Conservation (phyloP, 2,888 invertebrate genomes). For the Eupithecia subumbrata region DNA sequence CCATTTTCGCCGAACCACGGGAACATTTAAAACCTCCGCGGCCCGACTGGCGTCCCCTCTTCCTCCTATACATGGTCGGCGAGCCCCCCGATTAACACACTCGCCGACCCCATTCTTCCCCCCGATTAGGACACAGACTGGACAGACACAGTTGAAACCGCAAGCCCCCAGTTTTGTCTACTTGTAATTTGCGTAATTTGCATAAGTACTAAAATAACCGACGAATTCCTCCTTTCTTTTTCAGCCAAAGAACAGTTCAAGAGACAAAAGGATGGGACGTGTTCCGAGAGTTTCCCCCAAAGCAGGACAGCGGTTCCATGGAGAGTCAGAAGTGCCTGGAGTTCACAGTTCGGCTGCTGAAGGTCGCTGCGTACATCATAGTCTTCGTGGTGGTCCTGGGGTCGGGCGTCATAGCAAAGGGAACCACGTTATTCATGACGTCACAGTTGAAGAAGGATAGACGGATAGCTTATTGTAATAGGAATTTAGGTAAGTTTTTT, state of each 20-base stretch:
- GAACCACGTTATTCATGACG: constrained; percentile 95
- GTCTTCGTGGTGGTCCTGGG: constrained; percentile 93
- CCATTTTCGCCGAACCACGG: too few species aligned
- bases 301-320: constrained; percentile 94
- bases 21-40: too few species aligned
- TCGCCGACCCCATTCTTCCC: too few species aligned
- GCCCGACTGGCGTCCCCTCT: too few species aligned
- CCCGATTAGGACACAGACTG: too few species aligned
- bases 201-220: neutral
- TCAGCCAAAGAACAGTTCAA: constrained; percentile 91
- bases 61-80: too few species aligned
- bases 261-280: constrained; percentile 99
- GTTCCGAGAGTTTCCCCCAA: constrained; percentile 95
- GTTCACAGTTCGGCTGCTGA: constrained; percentile 92
- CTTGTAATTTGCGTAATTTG: neutral
- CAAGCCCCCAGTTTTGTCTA: too few species aligned
- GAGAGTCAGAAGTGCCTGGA: constrained; percentile 94
- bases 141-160: too few species aligned
- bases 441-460: constrained; percentile 92
- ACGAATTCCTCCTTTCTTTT: constrained; percentile 53
- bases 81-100: too few species aligned
- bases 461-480: constrained; percentile 92
- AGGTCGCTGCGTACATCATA: constrained; percentile 92
- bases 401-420: constrained; percentile 94
- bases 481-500: constrained; percentile 88